phyloP scores from a whole-genome alignment of 2,797 vertebrate species.

The Sebastes melanostomus region DNA sequence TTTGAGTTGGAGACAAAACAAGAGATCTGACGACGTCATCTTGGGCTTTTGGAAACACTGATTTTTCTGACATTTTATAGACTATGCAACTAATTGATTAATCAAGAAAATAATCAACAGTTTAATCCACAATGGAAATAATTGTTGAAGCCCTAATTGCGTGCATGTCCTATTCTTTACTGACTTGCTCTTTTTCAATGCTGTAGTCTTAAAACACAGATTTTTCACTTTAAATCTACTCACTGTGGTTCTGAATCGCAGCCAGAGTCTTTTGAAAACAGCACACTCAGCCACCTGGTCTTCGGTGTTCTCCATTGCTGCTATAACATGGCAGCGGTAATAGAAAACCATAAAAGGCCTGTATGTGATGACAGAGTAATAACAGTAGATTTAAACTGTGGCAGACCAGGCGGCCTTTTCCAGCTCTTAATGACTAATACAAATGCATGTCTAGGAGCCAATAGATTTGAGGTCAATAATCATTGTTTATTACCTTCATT shows the following conservation, averaged over 20 bases:
- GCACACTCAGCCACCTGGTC: conserved; percentile 48
- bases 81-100: too few relatives aligned
- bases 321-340: conserved; percentile 59
- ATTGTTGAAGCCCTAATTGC: too few relatives aligned
- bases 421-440: conserved; percentile 60
- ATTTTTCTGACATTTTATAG: too few relatives aligned
- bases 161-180: background rate
- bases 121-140: too few relatives aligned
- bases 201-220: conserved; percentile 3
- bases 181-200: background rate
- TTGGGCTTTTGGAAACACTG: too few relatives aligned
- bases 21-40: too few relatives aligned
- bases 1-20: too few relatives aligned
- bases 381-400: conserved; percentile 76
- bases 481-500: conserved; percentile 71
- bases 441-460: conserved; percentile 63
- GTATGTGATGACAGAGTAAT: conserved; percentile 73
- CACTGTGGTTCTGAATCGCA: conserved; percentile 19
- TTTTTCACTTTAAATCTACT: conserved; percentile 30
- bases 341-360: conserved; percentile 69
- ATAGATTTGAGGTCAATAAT: conserved; percentile 70
- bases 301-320: conserved; percentile 48
- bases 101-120: too few relatives aligned
- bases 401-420: conserved; percentile 36
- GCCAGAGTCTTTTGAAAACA: conserved; percentile 42